Evolutionary conservation across 2,888 invertebrate species (phyloP).

Genomic region (Notocelia uddmanniana): DNA sequence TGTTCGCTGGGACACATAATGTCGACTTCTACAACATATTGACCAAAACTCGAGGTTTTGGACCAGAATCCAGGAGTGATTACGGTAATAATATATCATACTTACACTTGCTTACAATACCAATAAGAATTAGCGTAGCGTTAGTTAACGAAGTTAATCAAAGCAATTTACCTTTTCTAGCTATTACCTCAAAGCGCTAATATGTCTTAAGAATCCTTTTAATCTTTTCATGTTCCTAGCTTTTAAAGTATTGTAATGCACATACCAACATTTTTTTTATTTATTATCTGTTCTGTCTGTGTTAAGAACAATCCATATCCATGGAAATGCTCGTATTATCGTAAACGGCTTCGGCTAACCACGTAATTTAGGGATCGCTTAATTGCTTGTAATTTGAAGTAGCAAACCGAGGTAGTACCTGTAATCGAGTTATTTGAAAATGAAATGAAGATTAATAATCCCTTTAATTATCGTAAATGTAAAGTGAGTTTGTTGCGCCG

Average conservation of each 20-base stretch:
- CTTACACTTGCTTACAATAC: no score
- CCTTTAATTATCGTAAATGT: not conserved
- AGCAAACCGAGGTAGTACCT: constrained; percentile 10
- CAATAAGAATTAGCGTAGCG: no score
- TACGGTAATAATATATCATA: constrained; percentile 60
- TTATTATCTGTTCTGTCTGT: no score
- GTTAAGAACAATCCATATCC: not conserved
- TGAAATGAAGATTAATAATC: constrained; percentile 5
- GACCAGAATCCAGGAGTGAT: constrained; percentile 58
- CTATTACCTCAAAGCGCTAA: no score
- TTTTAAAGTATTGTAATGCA: no score
- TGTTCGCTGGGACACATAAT: constrained; percentile 86
- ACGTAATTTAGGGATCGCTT: constrained; percentile 25
- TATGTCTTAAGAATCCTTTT: no score
- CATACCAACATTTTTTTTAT: no score
- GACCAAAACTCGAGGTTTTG: constrained; percentile 70
- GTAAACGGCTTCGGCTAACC: constrained; percentile 10
- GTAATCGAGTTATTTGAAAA: constrained; percentile 3
- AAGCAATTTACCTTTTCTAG: no score
- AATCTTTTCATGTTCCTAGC: no score
- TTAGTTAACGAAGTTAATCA: no score
- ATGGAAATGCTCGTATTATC: not conserved
- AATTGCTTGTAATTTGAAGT: constrained; percentile 35
- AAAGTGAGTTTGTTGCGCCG: not conserved
- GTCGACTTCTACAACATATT: constrained; percentile 95